A percentile compares a stretch with the other conserved stretches of the same genome.
Conservation (phyloP, 2,113 vertebrate species). For the Phainopepla nitens region DNA sequence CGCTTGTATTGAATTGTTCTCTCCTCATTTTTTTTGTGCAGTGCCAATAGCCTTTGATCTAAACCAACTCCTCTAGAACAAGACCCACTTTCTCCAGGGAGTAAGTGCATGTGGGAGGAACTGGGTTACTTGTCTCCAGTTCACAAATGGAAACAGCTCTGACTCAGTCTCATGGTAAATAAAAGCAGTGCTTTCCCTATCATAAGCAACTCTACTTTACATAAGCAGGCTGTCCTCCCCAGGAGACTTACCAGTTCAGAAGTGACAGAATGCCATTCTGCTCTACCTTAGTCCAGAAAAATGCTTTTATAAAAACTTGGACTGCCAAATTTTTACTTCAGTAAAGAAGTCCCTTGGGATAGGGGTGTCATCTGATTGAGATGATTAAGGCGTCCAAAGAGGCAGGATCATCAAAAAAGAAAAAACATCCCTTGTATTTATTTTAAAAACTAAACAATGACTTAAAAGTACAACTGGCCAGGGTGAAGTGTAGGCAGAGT, state of each 20-base stretch:
- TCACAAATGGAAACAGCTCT: not conserved
- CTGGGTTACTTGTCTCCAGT: not conserved
- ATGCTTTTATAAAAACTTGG: not conserved
- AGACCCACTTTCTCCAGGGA: not conserved
- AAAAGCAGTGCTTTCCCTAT: not conserved
- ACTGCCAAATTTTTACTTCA: not conserved
- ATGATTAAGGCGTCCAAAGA: not conserved
- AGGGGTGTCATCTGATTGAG: not conserved
- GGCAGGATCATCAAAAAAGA: not conserved
- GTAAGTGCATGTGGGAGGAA: not conserved
- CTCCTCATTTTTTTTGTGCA: not conserved
- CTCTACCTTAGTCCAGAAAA: slow-evolving; percentile 1
- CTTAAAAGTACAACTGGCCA: not conserved
- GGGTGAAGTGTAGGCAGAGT: not conserved
- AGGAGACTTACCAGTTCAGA: not conserved
- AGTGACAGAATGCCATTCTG: not conserved
- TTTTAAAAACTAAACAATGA: not conserved
- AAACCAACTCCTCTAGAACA: not conserved
- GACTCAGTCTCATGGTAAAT: not conserved
- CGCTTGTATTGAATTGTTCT: not conserved
- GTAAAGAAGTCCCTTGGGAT: not conserved
- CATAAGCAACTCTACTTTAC: not conserved
- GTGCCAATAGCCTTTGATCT: slow-evolving; percentile 13
- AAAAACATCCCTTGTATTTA: not conserved
- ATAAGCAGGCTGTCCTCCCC: not conserved